Base-by-base conservation (phyloP, 1,140 invertebrate genomes). In the Trichonephila clavata region DNA sequence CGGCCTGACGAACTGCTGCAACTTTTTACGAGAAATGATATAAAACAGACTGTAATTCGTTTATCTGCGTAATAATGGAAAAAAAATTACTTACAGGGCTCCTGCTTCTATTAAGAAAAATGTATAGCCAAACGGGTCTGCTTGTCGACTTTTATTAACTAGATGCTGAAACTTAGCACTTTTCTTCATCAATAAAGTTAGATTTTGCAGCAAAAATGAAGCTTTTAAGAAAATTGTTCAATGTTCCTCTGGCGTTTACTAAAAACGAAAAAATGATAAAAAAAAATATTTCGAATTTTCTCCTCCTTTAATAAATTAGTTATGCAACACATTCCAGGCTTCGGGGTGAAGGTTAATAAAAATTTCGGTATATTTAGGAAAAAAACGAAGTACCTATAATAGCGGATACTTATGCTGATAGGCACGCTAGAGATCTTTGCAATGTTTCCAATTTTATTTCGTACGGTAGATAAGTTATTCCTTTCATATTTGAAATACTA, bases 181-280 rank as follows among this genome's bases (percentile, higher is more conserved):
- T 57, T 80, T 60, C 61, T 27, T 71, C 68, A 80, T 57, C 65
- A 90, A 90, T 90, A 90, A 90, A 90, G 88, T 77, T n/a, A 71
- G 68, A 39, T 16, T n/a, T 13, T 27, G 6, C 4, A 16, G n/a
- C 27, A 21, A 50, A 87, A 90, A 90, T 60, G n/a, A 80, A 80
- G 88, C 88, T 90, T 80, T 90, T 90, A 90, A 59, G 88, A 71
- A 90, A 90, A 90, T 90, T 90, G 88, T 77, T 60, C 59, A 90
- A 32, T 50, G 21, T 39, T n/a, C 32, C 24, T 8, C 68, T 8
- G 24, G 68, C 83, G 14, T 27, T 27, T 86, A 83, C 13, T 21
- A 16, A 83, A 71, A 71, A 16, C 16, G 68, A 71, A 71, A 71
- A 71, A 68, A 8, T n/a, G 27, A 27, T 32, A 68, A 8, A 27